Evolutionary conservation across 1,140 invertebrate species (phyloP).

Genomic region (Augochlora pura): DNA sequence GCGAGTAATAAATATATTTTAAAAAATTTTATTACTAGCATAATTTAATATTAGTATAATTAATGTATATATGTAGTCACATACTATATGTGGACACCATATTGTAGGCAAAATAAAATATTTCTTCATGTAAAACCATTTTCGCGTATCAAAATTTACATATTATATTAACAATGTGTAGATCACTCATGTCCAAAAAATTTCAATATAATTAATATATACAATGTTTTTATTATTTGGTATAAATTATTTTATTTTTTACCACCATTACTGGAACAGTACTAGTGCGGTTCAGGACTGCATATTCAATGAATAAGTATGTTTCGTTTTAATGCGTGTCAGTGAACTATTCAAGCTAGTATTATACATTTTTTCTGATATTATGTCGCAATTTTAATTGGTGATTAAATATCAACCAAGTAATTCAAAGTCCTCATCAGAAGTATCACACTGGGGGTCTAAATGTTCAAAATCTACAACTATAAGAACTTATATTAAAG

Average conservation of each 20-base stretch:
- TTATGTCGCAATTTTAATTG: conserved; percentile 18
- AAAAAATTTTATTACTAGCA: neutral
- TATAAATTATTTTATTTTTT: conserved; percentile 43
- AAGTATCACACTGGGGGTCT: conserved; percentile 79
- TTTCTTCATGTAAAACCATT: conserved; percentile 2
- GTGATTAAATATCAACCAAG: conserved; percentile 77
- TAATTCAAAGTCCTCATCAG: conserved; percentile 83
- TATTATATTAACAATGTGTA: conserved; percentile 1
- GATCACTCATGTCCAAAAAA: conserved; percentile 37
- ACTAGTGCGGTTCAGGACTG: conserved; percentile 25
- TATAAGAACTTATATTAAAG: conserved; percentile 56
- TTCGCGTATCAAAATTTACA: conserved; percentile 2
- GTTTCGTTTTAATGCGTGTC: conserved; percentile 15
- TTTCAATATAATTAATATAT: conserved; percentile 36
- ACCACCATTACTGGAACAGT: conserved; percentile 25
- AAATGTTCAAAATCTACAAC: conserved; percentile 73
- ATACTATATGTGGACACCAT: neutral
- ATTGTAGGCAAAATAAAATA: conserved; percentile 13
- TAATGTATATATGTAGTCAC: conserved; percentile 3
- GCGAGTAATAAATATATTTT: neutral
- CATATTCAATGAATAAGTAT: conserved; percentile 25
- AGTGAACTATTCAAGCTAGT: conserved; percentile 19
- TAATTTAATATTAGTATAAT: conserved; percentile 3
- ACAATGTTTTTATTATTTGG: conserved; percentile 24
- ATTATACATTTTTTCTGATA: conserved; percentile 31